Base-by-base conservation (phyloP, 2,113 vertebrate species). In the Poicephalus meyeri region DNA sequence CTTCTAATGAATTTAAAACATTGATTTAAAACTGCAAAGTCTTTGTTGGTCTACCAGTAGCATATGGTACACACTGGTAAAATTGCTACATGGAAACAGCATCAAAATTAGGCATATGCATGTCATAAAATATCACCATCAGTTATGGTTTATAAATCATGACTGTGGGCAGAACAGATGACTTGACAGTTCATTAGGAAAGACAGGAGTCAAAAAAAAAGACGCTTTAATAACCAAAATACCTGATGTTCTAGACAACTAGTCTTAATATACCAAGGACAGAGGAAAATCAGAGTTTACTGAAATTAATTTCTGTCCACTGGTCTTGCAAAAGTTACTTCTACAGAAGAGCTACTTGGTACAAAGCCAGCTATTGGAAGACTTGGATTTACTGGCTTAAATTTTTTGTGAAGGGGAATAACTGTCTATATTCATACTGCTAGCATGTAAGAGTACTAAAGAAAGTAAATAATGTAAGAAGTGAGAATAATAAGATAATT, bases 151-250 rank as follows among this genome's bases (percentile, higher is more conserved):
- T 88, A 72, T 73, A 95, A 95, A 93, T 94, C 69, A 80, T 46
- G 60, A 86, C 60, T n/a, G 46, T 42, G 33, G 60, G 86, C 86
- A 92, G 94, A 96, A 94, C 86, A 88, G 83, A 84, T 39, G 58
- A 80, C 41, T 95, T 92, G 91, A 83, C 76, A 92, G 72, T 66
- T 95, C 76, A 81, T 97, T 94, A 92, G 47, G 46, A 88, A 92
- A 91, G 80, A 68, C 31, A 74, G 71, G 20, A 93, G 21, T 74
- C 60, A 92, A 49, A 63, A 88, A 92, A 46, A 10, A 86, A 78
- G 55, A 88, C 0, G 0, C 68, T 95, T 31, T 61, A 89, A 69
- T 81, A 86, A 65, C 16, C 41, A 42, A 86, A 82, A 44, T 73
- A 65, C 52, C 44, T 88, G 70, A 56, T 24, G 17, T 49, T 88